Evolutionary conservation across 2,888 invertebrate species (phyloP).

Genomic region (Philonicus albiceps): DNA sequence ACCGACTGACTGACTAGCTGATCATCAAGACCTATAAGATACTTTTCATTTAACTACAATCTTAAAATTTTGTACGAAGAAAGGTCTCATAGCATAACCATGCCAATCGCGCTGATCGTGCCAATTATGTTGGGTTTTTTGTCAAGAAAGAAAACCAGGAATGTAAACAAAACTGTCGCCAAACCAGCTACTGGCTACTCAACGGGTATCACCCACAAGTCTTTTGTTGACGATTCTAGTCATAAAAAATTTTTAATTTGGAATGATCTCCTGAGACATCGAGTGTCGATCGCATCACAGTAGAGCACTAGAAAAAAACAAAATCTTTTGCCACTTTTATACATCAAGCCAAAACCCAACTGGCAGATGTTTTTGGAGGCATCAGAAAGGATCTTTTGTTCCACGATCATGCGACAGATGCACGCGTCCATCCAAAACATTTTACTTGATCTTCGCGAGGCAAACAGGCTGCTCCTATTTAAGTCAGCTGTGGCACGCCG

Average conservation of each 20-base stretch:
- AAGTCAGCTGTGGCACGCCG: not conserved
- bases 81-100: too few relatives aligned
- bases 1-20: too few relatives aligned
- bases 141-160: not conserved
- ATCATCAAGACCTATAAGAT: too few relatives aligned
- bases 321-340: not conserved
- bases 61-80: too few relatives aligned
- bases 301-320: not conserved
- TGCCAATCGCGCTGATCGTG: not conserved
- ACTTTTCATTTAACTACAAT: too few relatives aligned
- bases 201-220: not conserved
- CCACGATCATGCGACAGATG: conserved; percentile 42
- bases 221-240: not conserved
- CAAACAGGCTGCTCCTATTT: not conserved
- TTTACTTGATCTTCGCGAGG: not conserved
- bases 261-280: not conserved
- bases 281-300: not conserved
- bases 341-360: not conserved
- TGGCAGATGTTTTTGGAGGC: not conserved
- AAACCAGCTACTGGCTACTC: not conserved
- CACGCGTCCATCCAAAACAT: conserved; percentile 39
- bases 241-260: not conserved
- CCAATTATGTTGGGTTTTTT: not conserved
- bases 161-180: not conserved
- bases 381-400: conserved; percentile 26